These are phyloP conservation scores for Eucera pruinosa DNA, from an alignment of 2,888 invertebrate genomes.

Conservation along the genomic window DNA sequence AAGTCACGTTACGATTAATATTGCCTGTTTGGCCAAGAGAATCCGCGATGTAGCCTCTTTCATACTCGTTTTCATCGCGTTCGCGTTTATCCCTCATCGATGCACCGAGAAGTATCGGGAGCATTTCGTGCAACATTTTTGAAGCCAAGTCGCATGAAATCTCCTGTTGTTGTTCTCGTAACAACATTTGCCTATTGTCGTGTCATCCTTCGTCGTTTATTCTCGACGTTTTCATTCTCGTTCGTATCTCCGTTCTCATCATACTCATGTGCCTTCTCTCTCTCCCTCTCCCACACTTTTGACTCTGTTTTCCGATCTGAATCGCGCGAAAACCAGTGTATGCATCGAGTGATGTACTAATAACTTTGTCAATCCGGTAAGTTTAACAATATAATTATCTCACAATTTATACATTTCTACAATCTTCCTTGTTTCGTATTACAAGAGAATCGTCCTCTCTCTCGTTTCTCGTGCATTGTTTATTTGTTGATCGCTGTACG, in stretches of 20 bases:
- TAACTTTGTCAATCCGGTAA: slow-evolving; percentile 51
- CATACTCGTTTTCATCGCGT: slow-evolving; percentile 38
- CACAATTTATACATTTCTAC: neutral
- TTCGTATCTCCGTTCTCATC: slow-evolving; percentile 43
- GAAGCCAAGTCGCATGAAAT: slow-evolving; percentile 58
- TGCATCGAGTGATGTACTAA: slow-evolving; percentile 44
- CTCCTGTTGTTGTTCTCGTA: slow-evolving; percentile 41
- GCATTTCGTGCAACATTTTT: slow-evolving; percentile 57
- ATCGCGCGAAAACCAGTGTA: slow-evolving; percentile 48
- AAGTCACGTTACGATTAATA: slow-evolving; percentile 47
- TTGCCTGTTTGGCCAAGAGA: slow-evolving; percentile 52
- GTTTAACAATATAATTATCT: slow-evolving; percentile 15
- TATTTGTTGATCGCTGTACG: slow-evolving; percentile 51
- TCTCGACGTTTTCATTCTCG: slow-evolving; percentile 47
- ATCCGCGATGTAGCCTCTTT: slow-evolving; percentile 70
- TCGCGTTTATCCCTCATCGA: slow-evolving; percentile 68
- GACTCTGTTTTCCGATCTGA: slow-evolving; percentile 45
- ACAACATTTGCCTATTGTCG: slow-evolving; percentile 46
- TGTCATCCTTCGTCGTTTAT: slow-evolving; percentile 44
- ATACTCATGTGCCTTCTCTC: slow-evolving; percentile 65
- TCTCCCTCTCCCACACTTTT: slow-evolving; percentile 44
- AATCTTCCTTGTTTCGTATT: neutral
- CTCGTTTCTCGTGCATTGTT: slow-evolving; percentile 39
- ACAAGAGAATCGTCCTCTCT: slow-evolving; percentile 13
- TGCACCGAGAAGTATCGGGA: slow-evolving; percentile 60